Evolutionary conservation across 2,113 vertebrate species (phyloP).

Genomic region (Eulacestoma nigropectus): DNA sequence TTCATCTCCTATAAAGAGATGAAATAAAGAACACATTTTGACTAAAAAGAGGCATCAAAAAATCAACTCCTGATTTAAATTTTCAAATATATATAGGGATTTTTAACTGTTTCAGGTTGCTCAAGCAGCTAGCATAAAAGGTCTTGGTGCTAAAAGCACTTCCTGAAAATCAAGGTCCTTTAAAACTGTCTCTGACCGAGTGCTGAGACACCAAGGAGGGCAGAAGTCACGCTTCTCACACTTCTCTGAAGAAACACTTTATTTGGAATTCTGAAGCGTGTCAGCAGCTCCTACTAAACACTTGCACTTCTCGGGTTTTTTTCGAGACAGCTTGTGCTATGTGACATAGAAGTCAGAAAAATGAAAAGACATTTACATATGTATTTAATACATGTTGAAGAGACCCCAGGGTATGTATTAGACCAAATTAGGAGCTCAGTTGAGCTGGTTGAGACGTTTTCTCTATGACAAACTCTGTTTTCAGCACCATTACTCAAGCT

Average conservation of each 20-base stretch:
- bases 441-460: neutral
- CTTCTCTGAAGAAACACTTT: conserved; percentile 32
- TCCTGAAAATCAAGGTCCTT: conserved; percentile 18
- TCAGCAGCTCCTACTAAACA: conserved; percentile 58
- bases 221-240: conserved; percentile 10
- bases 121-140: neutral
- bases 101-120: neutral
- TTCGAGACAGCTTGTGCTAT: conserved; percentile 31
- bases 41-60: neutral
- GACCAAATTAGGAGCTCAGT: neutral
- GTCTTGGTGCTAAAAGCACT: neutral
- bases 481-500: neutral
- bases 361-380: conserved; percentile 42
- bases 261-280: conserved; percentile 34
- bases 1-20: neutral
- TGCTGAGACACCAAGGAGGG: neutral
- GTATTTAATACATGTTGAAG: neutral
- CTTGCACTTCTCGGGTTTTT: conserved; percentile 22
- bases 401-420: neutral
- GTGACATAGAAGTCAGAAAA: conserved; percentile 45
- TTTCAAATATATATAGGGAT: neutral
- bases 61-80: neutral
- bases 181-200: neutral
- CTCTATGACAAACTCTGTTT: neutral
- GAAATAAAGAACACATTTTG: neutral